These are phyloP conservation scores for Euleptes europaea DNA, from an alignment of 2,113 vertebrate genomes.

Conservation along the genomic window DNA sequence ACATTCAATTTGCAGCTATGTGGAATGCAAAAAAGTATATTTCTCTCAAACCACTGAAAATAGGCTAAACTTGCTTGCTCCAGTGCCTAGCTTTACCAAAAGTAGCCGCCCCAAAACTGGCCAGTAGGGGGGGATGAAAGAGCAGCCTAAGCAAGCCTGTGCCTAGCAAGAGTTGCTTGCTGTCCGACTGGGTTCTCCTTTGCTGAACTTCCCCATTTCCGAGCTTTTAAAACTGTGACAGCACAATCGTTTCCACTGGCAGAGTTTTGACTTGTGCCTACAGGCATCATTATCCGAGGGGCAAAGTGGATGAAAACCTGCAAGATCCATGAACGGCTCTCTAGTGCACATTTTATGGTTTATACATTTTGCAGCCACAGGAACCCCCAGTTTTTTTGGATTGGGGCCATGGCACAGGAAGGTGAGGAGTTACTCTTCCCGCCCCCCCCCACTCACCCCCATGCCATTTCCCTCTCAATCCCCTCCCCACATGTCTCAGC, in stretches of 20 bases:
- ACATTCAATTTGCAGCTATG: background rate
- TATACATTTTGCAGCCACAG: too few relatives aligned
- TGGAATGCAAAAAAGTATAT: background rate
- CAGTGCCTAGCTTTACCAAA: background rate
- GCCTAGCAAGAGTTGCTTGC: accelerated
- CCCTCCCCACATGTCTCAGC: too few relatives aligned
- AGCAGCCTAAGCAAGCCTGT: constrained; percentile 43
- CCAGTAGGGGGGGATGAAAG: constrained; percentile 68
- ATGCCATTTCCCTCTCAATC: too few relatives aligned
- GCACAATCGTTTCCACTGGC: accelerated
- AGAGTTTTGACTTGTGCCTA: accelerated
- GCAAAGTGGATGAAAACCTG: too few relatives aligned
- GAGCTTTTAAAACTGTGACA: background rate
- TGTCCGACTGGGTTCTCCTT: background rate
- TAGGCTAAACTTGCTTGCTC: background rate
- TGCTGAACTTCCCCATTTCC: background rate
- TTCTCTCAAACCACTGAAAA: background rate
- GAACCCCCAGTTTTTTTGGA: too few relatives aligned
- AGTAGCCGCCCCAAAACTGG: constrained; percentile 15
- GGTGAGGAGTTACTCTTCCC: too few relatives aligned
- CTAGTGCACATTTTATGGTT: too few relatives aligned
- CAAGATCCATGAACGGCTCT: too few relatives aligned
- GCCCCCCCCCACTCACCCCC: too few relatives aligned
- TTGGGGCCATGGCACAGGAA: too few relatives aligned
- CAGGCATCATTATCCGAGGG: background rate